Percentiles rank a stretch among this genome's conserved stretches.
Conservation (phyloP, 1,140 invertebrate species). For the Ceratosolen solmsi region DNA sequence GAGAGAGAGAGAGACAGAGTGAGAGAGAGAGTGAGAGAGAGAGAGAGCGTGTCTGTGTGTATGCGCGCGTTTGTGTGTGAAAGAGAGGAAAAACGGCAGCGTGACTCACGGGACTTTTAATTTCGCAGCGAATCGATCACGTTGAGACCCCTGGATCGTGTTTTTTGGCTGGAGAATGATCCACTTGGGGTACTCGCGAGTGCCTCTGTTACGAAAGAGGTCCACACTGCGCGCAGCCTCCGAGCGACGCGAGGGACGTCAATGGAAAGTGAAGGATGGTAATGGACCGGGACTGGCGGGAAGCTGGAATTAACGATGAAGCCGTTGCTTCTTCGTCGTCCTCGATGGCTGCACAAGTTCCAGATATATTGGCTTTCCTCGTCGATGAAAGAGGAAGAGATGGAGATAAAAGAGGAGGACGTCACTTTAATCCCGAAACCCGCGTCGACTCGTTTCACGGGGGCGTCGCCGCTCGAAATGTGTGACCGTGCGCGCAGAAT, state of each 20-base stretch:
- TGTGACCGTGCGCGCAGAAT: not conserved
- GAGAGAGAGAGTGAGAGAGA: no score
- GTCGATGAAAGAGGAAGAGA: conserved; percentile 1
- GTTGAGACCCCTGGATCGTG: no score
- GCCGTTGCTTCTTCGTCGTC: not conserved
- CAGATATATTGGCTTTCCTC: not conserved
- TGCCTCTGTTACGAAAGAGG: not conserved
- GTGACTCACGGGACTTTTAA: conserved; percentile 20
- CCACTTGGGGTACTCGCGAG: not conserved
- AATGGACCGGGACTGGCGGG: not conserved
- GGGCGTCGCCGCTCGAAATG: conserved; percentile 29
- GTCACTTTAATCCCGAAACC: conserved; percentile 36
- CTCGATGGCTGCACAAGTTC: not conserved
- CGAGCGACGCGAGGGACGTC: not conserved
- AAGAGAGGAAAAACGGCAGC: no score
- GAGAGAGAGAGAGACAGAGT: no score
- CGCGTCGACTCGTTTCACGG: conserved; percentile 12
- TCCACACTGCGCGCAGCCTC: no score
- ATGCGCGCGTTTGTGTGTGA: no score
- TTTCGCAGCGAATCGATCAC: no score
- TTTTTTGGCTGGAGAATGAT: not conserved
- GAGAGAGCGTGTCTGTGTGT: no score
- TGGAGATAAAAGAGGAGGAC: conserved; percentile 3
- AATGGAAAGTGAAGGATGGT: not conserved
- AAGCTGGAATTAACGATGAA: not conserved